Conservation (phyloP, 2,888 invertebrate species). For the Rhamphomyia laevipes region DNA sequence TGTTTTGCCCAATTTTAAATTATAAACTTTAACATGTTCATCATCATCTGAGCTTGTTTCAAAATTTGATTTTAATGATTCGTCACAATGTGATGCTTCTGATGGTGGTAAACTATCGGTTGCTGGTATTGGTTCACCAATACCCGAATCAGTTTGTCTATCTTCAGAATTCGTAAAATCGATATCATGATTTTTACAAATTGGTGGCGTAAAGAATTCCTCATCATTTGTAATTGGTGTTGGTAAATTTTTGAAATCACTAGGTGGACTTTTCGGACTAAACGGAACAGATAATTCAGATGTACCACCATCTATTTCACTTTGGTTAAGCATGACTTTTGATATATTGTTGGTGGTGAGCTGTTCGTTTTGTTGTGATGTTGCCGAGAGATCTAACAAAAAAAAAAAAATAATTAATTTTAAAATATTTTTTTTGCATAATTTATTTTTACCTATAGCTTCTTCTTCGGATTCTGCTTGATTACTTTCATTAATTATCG, state of each 20-base stretch:
- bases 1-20: slow-evolving; percentile 33
- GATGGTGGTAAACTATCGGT: slow-evolving; percentile 22
- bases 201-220: background rate
- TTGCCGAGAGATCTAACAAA: no score
- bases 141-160: slow-evolving; percentile 24
- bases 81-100: slow-evolving; percentile 17
- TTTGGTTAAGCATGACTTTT: slow-evolving; percentile 29
- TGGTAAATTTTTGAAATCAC: background rate
- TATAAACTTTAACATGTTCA: slow-evolving; percentile 34
- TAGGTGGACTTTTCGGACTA: background rate
- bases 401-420: no score
- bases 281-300: background rate
- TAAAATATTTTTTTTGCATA: no score
- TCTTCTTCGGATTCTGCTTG: background rate
- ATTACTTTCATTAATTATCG: background rate
- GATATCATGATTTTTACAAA: background rate
- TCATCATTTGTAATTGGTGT: background rate
- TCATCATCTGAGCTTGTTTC: slow-evolving; percentile 37
- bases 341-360: slow-evolving; percentile 23
- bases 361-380: no score
- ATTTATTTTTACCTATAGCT: background rate
- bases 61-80: slow-evolving; percentile 18
- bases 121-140: slow-evolving; percentile 27
- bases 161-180: background rate
- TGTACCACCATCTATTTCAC: background rate